Conservation (phyloP, 2,797 vertebrate species). For the Coccyzus lansbergi region DNA sequence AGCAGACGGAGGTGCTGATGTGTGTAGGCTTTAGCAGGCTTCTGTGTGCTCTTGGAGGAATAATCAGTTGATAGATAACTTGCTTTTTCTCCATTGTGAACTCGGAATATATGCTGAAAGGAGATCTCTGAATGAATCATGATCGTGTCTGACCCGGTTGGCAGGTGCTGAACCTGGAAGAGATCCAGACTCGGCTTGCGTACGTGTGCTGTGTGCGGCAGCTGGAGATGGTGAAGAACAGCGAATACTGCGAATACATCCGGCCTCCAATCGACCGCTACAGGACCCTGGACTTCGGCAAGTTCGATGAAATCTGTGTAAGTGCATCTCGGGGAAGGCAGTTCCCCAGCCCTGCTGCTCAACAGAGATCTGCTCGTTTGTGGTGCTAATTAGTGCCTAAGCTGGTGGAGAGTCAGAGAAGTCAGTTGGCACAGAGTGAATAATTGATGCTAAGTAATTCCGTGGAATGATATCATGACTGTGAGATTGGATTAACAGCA, state of each 20-base stretch:
- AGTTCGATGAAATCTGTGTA: slow-evolving; percentile 93
- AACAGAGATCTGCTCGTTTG: no score
- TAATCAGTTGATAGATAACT: neutral
- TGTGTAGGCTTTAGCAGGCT: neutral
- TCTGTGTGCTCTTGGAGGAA: rapidly evolving
- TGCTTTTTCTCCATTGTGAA: neutral
- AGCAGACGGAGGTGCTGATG: neutral
- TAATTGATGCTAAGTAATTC: neutral
- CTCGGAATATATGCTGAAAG: neutral
- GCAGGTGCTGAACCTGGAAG: slow-evolving; percentile 95
- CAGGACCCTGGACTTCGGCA: slow-evolving; percentile 90
- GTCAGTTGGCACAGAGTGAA: neutral
- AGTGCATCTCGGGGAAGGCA: slow-evolving; percentile 55
- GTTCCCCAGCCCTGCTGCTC: rapidly evolving
- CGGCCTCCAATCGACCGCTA: slow-evolving; percentile 91
- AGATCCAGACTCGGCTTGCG: slow-evolving; percentile 93
- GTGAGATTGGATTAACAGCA: neutral
- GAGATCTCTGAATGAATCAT: neutral
- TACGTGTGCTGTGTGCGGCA: slow-evolving; percentile 96
- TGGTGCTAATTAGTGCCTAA: neutral
- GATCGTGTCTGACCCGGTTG: neutral
- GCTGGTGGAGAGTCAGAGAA: neutral
- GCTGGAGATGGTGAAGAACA: slow-evolving; percentile 89
- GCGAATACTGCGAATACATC: slow-evolving; percentile 94
- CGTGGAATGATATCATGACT: neutral